Percentiles rank a stretch among this genome's conserved stretches.
Evolutionary conservation across 2,113 vertebrate species (phyloP).

Genomic region (Strix uralensis): DNA sequence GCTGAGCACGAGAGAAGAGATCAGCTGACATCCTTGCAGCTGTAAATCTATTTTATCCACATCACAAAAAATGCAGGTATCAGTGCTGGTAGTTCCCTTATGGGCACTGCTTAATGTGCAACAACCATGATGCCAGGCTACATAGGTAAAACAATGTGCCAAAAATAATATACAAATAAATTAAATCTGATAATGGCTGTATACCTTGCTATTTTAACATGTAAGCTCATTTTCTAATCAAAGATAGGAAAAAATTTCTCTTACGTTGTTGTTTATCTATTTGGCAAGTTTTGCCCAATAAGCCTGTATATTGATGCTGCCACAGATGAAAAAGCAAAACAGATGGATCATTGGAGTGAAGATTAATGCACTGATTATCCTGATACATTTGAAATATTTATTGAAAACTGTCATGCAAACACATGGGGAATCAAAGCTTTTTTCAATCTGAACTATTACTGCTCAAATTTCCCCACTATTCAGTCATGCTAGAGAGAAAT

Average conservation of each 20-base stretch:
- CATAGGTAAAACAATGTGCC: not conserved
- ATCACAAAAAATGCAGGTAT: not conserved
- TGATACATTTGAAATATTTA: not conserved
- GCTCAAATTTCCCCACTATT: not conserved
- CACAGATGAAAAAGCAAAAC: not conserved
- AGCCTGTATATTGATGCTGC: not conserved
- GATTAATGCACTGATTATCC: not conserved
- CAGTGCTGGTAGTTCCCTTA: not conserved
- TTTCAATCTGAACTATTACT: not conserved
- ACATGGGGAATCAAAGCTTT: not conserved
- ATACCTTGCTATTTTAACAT: not conserved
- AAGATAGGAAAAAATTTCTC: not conserved
- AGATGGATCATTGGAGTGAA: not conserved
- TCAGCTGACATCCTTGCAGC: not conserved
- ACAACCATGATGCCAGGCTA: not conserved
- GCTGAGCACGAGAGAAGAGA: not conserved
- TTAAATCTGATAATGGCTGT: not conserved
- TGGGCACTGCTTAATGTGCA: not conserved
- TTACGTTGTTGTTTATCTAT: not conserved
- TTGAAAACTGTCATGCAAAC: not conserved
- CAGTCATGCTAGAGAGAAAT: slow-evolving; percentile 11
- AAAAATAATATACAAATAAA: not conserved
- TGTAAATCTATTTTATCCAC: not conserved
- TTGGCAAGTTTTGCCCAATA: not conserved
- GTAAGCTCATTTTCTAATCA: not conserved